Evolutionary conservation across 1,140 invertebrate genomes (phyloP).

Genomic region (Rhyzopertha dominica): DNA sequence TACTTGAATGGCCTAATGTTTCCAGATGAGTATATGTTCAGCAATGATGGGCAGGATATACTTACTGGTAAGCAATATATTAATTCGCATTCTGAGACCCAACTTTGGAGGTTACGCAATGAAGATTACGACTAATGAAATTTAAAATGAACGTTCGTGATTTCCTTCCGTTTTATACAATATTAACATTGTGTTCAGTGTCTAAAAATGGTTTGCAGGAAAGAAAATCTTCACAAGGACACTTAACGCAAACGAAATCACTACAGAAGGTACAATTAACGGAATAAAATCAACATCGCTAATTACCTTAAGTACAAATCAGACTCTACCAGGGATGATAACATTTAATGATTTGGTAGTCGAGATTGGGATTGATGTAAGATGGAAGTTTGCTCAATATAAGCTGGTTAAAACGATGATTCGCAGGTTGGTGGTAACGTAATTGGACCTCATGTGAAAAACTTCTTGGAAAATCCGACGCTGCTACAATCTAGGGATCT

Average conservation of each 20-base stretch:
- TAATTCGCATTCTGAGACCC: too few species aligned
- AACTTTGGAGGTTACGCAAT: too few species aligned
- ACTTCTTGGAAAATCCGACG: conserved; percentile 47
- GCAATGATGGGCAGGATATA: conserved; percentile 16
- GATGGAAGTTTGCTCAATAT: too few species aligned
- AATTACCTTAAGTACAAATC: conserved; percentile 39
- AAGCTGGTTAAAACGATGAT: too few species aligned
- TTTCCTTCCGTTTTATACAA: too few species aligned
- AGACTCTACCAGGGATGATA: conserved; percentile 41
- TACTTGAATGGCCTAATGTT: conserved; percentile 47
- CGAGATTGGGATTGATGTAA: too few species aligned
- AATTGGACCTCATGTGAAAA: conserved; percentile 42
- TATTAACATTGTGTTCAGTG: too few species aligned
- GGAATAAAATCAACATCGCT: conserved; percentile 36
- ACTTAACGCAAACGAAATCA: conserved; percentile 24
- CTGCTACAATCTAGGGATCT: conserved; percentile 42
- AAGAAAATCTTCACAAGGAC: conserved; percentile 42
- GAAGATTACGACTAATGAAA: too few species aligned
- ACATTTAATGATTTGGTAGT: conserved; percentile 47
- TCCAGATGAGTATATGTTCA: conserved; percentile 46
- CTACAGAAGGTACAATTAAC: conserved; percentile 39
- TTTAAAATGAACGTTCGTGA: too few species aligned
- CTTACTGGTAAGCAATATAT: too few species aligned
- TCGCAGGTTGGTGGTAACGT: conserved; percentile 47
- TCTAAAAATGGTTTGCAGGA: too few species aligned